Conservation (phyloP, 2,888 invertebrate genomes). For the Drosophila suboccidentalis region DNA sequence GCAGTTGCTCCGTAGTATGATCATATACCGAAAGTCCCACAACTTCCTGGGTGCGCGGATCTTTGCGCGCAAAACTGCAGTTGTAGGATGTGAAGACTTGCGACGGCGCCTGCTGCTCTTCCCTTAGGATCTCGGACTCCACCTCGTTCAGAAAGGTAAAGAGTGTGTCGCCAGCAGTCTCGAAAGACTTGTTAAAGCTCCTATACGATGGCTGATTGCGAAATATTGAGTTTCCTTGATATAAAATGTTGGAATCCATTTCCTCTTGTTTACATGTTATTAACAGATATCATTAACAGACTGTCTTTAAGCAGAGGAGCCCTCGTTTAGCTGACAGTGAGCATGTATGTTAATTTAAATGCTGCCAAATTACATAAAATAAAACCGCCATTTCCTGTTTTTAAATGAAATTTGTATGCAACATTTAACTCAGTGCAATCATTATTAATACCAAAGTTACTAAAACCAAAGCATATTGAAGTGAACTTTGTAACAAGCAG, state of each 20-base stretch:
- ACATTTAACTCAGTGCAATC: constrained; percentile 44
- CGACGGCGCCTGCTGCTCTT: constrained; percentile 37
- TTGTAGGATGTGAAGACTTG: constrained; percentile 39
- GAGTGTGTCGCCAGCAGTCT: constrained; percentile 66
- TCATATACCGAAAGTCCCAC: constrained; percentile 51
- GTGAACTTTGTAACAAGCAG: background rate
- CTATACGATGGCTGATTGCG: constrained; percentile 73
- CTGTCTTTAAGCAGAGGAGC: background rate
- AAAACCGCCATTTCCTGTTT: background rate
- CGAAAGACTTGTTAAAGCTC: constrained; percentile 77
- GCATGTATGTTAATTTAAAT: background rate
- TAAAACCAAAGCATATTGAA: background rate
- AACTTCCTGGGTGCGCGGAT: constrained; percentile 77
- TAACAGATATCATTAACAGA: constrained; percentile 18
- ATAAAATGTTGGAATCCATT: constrained; percentile 30
- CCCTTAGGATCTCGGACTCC: constrained; percentile 47
- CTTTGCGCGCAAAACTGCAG: constrained; percentile 30
- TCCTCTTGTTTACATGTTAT: constrained; percentile 7
- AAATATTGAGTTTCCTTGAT: constrained; percentile 53
- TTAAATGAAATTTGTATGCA: constrained; percentile 36
- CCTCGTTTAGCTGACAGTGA: background rate
- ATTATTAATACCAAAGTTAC: constrained; percentile 8
- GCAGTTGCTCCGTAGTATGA: constrained; percentile 34
- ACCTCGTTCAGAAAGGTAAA: constrained; percentile 76
- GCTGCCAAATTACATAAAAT: background rate